Evolutionary conservation across 2,797 vertebrate genomes (phyloP).

Genomic region (Lepidocolaptes lacrymiger): DNA sequence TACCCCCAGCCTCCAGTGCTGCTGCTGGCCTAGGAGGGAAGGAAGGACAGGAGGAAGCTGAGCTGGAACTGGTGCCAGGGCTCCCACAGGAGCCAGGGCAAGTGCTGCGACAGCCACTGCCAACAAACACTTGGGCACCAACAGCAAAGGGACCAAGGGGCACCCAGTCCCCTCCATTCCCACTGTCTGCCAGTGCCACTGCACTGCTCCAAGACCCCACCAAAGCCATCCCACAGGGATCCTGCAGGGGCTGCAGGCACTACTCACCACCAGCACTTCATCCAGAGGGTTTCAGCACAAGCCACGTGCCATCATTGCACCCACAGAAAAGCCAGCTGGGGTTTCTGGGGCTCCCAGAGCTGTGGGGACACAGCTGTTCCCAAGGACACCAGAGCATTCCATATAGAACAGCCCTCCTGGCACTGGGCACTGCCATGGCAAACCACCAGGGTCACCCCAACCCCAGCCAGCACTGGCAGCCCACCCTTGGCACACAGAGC

Average conservation of each 20-base stretch:
- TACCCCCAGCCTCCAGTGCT: rapidly evolving
- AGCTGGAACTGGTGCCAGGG: background rate
- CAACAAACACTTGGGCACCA: background rate
- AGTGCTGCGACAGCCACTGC: background rate
- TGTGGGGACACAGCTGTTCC: background rate
- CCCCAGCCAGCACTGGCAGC: background rate
- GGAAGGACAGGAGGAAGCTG: background rate
- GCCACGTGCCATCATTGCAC: background rate
- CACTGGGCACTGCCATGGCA: rapidly evolving
- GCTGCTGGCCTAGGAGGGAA: background rate
- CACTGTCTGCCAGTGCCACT: background rate
- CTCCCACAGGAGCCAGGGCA: rapidly evolving
- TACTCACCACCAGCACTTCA: background rate
- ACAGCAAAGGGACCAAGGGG: background rate
- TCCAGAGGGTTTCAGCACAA: rapidly evolving
- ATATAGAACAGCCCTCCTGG: background rate
- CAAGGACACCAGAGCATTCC: background rate
- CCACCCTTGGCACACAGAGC: background rate
- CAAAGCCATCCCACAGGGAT: background rate
- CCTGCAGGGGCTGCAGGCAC: background rate
- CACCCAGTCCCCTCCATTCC: background rate
- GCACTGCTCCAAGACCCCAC: background rate
- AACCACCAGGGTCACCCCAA: background rate
- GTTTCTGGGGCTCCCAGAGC: background rate
- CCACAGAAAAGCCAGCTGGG: background rate